Conservation (phyloP, 1,140 invertebrate species). For the Bathynomus jamesi region DNA sequence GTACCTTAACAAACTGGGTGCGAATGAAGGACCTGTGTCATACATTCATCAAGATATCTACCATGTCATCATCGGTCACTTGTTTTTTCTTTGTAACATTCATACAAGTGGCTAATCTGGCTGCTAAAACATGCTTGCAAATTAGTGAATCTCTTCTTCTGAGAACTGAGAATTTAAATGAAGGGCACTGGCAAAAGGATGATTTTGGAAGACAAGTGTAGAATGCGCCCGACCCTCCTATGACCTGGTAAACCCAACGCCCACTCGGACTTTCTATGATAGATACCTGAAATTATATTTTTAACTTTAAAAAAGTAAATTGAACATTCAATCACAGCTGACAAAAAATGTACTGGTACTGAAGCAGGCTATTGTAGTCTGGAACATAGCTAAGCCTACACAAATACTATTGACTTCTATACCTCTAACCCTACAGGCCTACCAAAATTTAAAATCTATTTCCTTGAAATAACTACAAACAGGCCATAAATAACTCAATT, state of each 20-base stretch:
- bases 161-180: conserved; percentile 26
- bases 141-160: conserved; percentile 23
- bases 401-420: no score
- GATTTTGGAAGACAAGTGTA: conserved; percentile 27
- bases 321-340: no score
- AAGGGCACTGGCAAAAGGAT: conserved; percentile 28
- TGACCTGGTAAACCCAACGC: conserved; percentile 30
- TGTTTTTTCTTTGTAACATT: background rate
- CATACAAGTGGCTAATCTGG: conserved; percentile 21
- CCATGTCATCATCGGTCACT: background rate
- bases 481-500: no score
- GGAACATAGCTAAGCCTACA: no score
- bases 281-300: conserved; percentile 25
- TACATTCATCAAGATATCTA: background rate
- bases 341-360: no score
- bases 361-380: no score
- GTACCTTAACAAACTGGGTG: no score
- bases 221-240: conserved; percentile 22
- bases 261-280: conserved; percentile 19
- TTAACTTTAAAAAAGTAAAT: no score
- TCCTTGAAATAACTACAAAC: no score
- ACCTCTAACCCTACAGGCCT: no score
- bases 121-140: conserved; percentile 35
- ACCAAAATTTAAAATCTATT: no score
- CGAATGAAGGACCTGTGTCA: no score